Base-by-base conservation (phyloP, 2,113 vertebrate species). In the Nerophis ophidion region DNA sequence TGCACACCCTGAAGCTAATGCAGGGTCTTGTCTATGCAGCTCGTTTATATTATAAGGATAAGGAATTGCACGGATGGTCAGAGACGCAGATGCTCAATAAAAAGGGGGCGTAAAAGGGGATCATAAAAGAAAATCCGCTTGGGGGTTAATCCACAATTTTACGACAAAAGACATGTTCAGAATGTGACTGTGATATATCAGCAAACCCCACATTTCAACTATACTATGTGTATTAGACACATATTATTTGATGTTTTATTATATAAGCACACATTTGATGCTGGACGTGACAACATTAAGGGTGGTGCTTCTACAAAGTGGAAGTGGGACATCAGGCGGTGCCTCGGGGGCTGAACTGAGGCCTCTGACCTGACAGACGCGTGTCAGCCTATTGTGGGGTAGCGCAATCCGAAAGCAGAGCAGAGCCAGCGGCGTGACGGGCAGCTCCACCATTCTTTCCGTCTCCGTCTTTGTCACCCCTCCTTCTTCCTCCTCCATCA, bases 391-490 rank as follows among this genome's bases (percentile, higher is more conserved):
- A 57, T 68, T 38, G 15, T 51, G 65, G 54, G 71, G 34, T 2
- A 12, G 78, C 81, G 77, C 48, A 45, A 33, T 72, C 35, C 44
- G 56, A 74, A 79, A 83, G 60, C 69, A 63, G 65, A 60, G 35
- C 71, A 76, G 68, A 49, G 73, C 60, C 69, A 58, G 76, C 33
- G 56, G 64, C 60, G n/a, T 74, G 66, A 71, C 0, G 53, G 58
- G 66, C 66, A 65, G 57, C 9, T 11, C 56, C 60, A 40, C 66
- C 66, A 53, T 60, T 59, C 75, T 72, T 52, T 66, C 57, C 53
- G 59, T 71, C 58, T 60, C 48, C 8, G 51, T 60, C 62, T 49
- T 59, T 6, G 14, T 65, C 55, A 61, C 55, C 66, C 54, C 69
- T 62, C 54, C 60, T 54, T 61, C 65, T 53, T 26, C 40, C 40